These are phyloP conservation scores for Gephyroberyx darwinii DNA, from an alignment of 2,797 vertebrate species.

Conservation along the genomic window DNA sequence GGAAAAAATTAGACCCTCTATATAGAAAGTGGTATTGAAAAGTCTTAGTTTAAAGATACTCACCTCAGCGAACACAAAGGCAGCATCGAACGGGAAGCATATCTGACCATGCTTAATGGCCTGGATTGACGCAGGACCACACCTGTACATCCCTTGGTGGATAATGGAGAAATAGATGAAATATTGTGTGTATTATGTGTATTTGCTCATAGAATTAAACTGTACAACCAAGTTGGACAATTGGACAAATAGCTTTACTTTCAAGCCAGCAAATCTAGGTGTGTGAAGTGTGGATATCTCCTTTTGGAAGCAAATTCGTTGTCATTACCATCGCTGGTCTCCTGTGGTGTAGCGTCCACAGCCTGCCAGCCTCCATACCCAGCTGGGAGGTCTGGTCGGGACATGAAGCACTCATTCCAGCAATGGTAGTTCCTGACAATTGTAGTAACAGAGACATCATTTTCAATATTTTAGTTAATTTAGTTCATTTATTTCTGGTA, in stretches of 20 bases:
- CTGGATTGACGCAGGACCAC: conserved; percentile 92
- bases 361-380: conserved; percentile 97
- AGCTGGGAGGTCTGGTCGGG: conserved; percentile 91
- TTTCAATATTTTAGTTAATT: no score
- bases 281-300: no score
- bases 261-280: no score
- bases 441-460: no score
- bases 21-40: not conserved
- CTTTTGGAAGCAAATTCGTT: conserved; percentile 27
- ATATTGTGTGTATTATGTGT: not conserved
- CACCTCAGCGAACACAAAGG: conserved; percentile 96
- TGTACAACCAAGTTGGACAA: no score
- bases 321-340: conserved; percentile 89
- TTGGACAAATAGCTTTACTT: no score
- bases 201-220: not conserved
- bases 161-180: conserved; percentile 7
- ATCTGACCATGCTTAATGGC: conserved; percentile 94
- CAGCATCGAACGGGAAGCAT: conserved; percentile 92
- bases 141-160: conserved; percentile 88
- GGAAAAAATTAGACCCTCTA: not conserved
- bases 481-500: no score
- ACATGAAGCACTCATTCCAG: conserved; percentile 98
- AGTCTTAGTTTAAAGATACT: conserved; percentile 10
- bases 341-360: conserved; percentile 96
- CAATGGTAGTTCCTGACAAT: conserved; percentile 94